Evolutionary conservation across 2,113 vertebrate species (phyloP), one percentile per base, ranked within the genome.

Genomic region (Poeciliopsis prolifica): DNA sequence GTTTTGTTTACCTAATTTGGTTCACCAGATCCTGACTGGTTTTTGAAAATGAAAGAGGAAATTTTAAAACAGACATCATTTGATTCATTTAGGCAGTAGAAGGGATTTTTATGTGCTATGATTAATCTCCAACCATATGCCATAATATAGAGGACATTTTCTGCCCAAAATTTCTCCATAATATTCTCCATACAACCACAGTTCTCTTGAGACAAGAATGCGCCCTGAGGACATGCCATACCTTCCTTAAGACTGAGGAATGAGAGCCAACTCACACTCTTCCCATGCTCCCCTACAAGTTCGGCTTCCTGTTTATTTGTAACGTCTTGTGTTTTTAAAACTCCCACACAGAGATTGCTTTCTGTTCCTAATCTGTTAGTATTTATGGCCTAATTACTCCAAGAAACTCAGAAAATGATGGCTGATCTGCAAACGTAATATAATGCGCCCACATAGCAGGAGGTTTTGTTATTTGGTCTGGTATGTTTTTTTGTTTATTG

Each of bases 261-360:
- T 71, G 75, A 68, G 60, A 68, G 64, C 74, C 74, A 72, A 73
- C 86, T 87, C 63, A 80, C 35, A 80, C 35, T 71, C 69, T 90
- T 91, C 88, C 87, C 87, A 89, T 85, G 76, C 88, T 85, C 86
- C 86, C 86, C 65, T 70, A 17, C 70, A 84, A 61, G 51, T 72
- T 86, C 79, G 80, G 72, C 86, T 88, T 90, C 91, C 88, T 92
- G 91, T 90, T 90, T 90, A 84, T 88, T 89, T 86, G 78, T 62
- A 70, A 11, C 79, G 81, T 67, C n/a, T 87, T 71, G 64, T 75
- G 35, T 88, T 86, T 88, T 86, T 69, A 74, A 8, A 70, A 37
- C 83, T 88, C 80, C 82, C 91, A 89, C 81, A 85, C 30, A 68
- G 1, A 51, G 17, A 78, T 8, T 54, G 44, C 48, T 54, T 42